Conservation (phyloP, 2,113 vertebrate species). For the Podilymbus podiceps region DNA sequence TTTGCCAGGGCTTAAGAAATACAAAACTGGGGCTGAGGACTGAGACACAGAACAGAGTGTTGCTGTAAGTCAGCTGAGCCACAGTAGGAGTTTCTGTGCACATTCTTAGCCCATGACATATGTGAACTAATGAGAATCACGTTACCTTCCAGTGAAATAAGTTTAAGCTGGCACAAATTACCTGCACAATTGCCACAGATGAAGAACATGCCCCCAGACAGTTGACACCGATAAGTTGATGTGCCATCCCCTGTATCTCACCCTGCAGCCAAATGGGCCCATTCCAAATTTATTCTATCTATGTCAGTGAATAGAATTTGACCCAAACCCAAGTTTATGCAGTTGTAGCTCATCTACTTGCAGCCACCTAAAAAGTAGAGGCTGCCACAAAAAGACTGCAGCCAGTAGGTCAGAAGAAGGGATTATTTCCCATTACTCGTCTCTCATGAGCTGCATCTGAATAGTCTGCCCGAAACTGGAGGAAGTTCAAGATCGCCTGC, state of each 20-base stretch:
- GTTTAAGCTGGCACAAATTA: not conserved
- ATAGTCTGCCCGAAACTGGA: not conserved
- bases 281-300: not conserved
- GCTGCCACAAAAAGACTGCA: not conserved
- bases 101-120: slow-evolving; percentile 12
- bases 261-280: not conserved
- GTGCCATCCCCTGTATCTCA: not conserved
- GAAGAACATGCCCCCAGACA: not conserved
- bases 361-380: not conserved
- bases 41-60: not conserved
- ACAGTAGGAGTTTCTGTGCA: not conserved
- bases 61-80: slow-evolving; percentile 22
- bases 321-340: not conserved
- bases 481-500: not conserved
- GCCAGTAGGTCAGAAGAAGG: not conserved
- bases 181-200: not conserved
- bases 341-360: not conserved
- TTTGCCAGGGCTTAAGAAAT: not conserved
- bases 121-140: slow-evolving; percentile 21
- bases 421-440: not conserved
- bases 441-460: not conserved
- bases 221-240: not conserved
- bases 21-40: not conserved
- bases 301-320: not conserved
- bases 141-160: not conserved